Evolutionary conservation across 2,113 vertebrate species (phyloP).

Genomic region (Corythornis cristatus): DNA sequence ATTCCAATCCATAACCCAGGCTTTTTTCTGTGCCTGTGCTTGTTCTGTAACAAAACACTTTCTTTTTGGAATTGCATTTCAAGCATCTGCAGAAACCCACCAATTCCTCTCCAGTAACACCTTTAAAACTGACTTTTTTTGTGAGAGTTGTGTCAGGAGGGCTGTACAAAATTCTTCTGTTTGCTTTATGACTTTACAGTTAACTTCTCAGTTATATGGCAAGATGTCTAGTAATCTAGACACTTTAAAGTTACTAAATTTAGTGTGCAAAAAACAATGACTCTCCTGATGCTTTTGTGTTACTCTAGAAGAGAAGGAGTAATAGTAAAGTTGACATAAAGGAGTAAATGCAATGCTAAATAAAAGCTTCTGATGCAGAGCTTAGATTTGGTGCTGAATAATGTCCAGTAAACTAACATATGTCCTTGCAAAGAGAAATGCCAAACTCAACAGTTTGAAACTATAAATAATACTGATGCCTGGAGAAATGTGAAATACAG

Average conservation of each 20-base stretch:
- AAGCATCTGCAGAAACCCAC: not conserved
- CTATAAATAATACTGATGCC: slow-evolving; percentile 42
- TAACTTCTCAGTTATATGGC: not conserved
- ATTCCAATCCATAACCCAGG: not conserved
- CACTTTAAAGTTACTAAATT: not conserved
- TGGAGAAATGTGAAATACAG: slow-evolving; percentile 32
- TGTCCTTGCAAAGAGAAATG: slow-evolving; percentile 31
- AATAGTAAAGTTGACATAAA: not conserved
- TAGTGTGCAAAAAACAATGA: not conserved
- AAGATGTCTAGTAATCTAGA: not conserved
- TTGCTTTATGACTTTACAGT: not conserved
- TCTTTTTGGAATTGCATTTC: not conserved
- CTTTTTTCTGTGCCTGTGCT: not conserved
- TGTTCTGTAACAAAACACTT: not conserved
- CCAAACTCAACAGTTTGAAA: slow-evolving; percentile 22
- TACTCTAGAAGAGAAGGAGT: not conserved
- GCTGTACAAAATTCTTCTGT: not conserved
- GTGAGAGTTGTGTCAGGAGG: not conserved
- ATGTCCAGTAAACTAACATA: slow-evolving; percentile 44
- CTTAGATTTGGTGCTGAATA: slow-evolving; percentile 46
- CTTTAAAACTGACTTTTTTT: not conserved
- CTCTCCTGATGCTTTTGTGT: not conserved
- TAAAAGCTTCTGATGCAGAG: not conserved
- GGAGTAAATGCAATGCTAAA: slow-evolving; percentile 13
- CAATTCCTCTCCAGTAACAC: not conserved